Evolutionary conservation across 2,888 invertebrate genomes (phyloP).

Genomic region (Gnatocerus cornutus): DNA sequence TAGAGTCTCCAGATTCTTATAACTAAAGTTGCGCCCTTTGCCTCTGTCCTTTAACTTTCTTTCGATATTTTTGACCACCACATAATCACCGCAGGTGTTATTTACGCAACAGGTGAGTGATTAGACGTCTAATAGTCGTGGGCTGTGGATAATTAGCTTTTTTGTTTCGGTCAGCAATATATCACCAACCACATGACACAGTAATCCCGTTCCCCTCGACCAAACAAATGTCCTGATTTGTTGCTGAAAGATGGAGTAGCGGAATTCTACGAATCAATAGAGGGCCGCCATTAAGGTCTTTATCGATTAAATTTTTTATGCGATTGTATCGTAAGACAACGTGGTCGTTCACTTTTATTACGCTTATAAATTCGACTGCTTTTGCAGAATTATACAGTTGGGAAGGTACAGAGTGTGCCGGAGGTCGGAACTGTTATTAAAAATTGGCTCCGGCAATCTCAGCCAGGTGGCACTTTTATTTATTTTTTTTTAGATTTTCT

Average conservation of each 20-base stretch:
- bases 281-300: constrained; percentile 36
- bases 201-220: constrained; percentile 5
- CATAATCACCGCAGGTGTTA: constrained; percentile 30
- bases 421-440: too few species aligned
- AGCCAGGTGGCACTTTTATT: too few species aligned
- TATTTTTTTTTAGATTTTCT: too few species aligned
- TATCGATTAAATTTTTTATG: constrained; percentile 47
- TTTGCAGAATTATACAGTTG: constrained; percentile 9
- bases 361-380: constrained; percentile 36
- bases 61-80: too few species aligned
- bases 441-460: too few species aligned
- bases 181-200: constrained; percentile 22
- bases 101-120: constrained; percentile 40
- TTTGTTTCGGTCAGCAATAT: constrained; percentile 25
- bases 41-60: too few species aligned
- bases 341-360: constrained; percentile 39
- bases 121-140: constrained; percentile 6
- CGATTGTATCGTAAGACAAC: constrained; percentile 44
- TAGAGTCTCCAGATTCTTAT: too few species aligned
- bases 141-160: constrained; percentile 21
- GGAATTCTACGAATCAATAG: constrained; percentile 37
- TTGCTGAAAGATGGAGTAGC: constrained; percentile 26
- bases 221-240: constrained; percentile 37
- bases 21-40: too few species aligned
- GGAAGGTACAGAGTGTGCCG: neutral